Evolutionary conservation across 2,113 vertebrate genomes (phyloP).

Genomic region (Crypturellus undulatus): DNA sequence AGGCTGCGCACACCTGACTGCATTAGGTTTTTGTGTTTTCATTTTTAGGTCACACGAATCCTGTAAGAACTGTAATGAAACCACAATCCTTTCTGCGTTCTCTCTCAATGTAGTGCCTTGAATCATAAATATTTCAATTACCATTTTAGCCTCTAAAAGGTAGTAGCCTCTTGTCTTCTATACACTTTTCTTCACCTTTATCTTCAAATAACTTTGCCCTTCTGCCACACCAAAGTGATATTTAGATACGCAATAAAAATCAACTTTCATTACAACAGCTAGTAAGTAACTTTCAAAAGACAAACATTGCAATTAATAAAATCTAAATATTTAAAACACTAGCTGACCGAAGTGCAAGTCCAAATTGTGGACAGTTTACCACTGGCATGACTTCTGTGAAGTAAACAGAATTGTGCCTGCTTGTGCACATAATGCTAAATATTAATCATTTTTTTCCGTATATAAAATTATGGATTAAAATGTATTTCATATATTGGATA

Average conservation of each 20-base stretch:
- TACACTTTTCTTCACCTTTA: constrained; percentile 34
- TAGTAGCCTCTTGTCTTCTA: constrained; percentile 47
- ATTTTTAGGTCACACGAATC: constrained; percentile 71
- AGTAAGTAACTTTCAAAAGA: background rate
- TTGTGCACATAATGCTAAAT: fast-evolving
- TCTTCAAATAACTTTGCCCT: background rate
- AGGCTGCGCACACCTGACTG: constrained; percentile 43
- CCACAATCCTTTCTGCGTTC: constrained; percentile 63
- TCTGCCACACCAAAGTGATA: background rate
- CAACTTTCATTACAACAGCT: background rate
- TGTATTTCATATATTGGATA: background rate
- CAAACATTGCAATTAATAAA: background rate
- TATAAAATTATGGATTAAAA: background rate
- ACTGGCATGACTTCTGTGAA: background rate
- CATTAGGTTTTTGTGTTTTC: constrained; percentile 67
- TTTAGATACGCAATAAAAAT: constrained; percentile 10
- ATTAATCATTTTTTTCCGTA: fast-evolving
- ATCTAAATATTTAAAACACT: background rate
- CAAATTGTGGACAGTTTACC: fast-evolving
- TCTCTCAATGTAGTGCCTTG: constrained; percentile 53
- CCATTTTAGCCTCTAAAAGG: constrained; percentile 63
- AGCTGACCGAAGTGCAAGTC: background rate
- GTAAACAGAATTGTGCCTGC: background rate
- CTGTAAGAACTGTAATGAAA: constrained; percentile 76
- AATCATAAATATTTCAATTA: constrained; percentile 78